These are phyloP conservation scores for Crax fasciolata DNA, from an alignment of 2,797 vertebrate species.

Conservation along the genomic window DNA sequence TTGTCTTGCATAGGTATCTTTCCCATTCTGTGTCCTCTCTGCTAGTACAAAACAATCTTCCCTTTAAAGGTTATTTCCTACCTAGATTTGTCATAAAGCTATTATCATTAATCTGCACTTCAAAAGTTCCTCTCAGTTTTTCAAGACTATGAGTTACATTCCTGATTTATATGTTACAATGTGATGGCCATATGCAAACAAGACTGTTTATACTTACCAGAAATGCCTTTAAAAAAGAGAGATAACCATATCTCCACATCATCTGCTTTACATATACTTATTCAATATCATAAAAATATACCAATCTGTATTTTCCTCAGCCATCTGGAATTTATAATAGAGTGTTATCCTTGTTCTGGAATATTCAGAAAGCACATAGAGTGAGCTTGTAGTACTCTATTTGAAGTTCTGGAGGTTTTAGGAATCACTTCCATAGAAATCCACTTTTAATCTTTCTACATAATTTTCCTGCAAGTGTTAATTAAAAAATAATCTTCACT, in stretches of 20 bases:
- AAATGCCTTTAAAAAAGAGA: constrained; percentile 2
- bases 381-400: neutral
- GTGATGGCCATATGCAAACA: constrained; percentile 25
- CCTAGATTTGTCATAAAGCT: constrained; percentile 22
- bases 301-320: neutral
- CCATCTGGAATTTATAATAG: neutral
- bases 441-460: neutral
- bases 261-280: neutral
- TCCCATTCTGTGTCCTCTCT: constrained; percentile 46
- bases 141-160: constrained; percentile 17
- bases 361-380: neutral
- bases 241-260: neutral
- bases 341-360: neutral
- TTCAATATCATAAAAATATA: neutral
- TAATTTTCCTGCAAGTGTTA: neutral
- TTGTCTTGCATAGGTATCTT: constrained; percentile 75
- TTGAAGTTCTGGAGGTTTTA: neutral
- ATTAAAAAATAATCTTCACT: neutral
- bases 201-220: constrained; percentile 50
- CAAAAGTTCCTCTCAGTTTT: constrained; percentile 24
- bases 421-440: neutral
- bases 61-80: constrained; percentile 41
- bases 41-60: constrained; percentile 16
- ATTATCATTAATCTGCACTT: constrained; percentile 39
- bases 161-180: constrained; percentile 6